A percentile compares a stretch with the other conserved stretches of the same genome.
These are phyloP conservation scores for Tiliqua scincoides DNA, from an alignment of 2,113 vertebrate genomes.

Conservation along the genomic window DNA sequence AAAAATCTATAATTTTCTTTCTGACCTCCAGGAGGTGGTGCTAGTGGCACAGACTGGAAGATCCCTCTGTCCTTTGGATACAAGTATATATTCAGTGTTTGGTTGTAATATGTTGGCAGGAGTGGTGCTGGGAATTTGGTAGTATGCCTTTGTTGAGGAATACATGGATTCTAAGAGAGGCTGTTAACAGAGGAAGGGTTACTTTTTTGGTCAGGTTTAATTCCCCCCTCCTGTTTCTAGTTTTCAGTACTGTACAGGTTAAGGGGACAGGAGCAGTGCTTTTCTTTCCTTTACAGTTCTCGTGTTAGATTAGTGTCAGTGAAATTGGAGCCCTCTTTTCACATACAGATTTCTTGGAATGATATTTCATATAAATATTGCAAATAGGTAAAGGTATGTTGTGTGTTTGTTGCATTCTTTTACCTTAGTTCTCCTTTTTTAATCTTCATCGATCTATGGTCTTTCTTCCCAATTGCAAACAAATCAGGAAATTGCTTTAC, in stretches of 20 bases:
- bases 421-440: neutral
- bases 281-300: neutral
- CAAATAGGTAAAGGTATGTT: neutral
- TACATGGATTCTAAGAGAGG: neutral
- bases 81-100: too few relatives aligned
- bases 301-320: neutral
- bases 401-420: too few relatives aligned
- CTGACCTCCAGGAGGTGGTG: conserved; percentile 58
- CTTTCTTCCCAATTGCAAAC: neutral
- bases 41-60: neutral
- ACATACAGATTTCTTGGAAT: neutral
- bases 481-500: neutral
- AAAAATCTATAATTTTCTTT: rapidly evolving
- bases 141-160: neutral
- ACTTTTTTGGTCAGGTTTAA: neutral
- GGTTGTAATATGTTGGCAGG: neutral
- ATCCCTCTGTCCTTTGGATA: rapidly evolving
- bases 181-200: neutral
- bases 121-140: neutral
- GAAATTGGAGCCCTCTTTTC: rapidly evolving
- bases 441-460: neutral
- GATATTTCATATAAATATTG: neutral
- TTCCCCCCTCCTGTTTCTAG: too few relatives aligned
- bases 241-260: too few relatives aligned
- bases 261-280: neutral